Base-by-base conservation (phyloP, 2,113 vertebrate genomes). In the Lanius collurio region DNA sequence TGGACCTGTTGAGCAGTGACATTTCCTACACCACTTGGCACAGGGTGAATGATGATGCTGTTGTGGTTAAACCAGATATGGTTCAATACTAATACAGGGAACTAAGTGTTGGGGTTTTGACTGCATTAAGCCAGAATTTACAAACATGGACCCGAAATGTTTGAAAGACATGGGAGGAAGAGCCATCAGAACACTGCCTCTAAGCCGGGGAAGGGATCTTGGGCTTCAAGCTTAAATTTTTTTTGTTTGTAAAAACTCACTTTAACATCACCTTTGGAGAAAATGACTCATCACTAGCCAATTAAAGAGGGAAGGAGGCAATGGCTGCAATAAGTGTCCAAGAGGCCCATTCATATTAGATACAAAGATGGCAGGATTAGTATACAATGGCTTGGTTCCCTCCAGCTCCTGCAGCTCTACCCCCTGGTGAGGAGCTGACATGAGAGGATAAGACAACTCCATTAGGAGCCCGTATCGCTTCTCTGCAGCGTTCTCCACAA, bases 1-100 rank as follows among this genome's bases (percentile, higher is more conserved):
- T 94, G 95, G 96, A 95, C 95, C 83, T 85, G 90, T 74, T 82
- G 95, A 95, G 93, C 31, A 12, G 75, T 84, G 90, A 94, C 90
- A 77, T 77, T 87, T 95, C 94, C 97, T 83, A 79, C 71, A 84
- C 13, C 92, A 52, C 86, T 78, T 53, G 92, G 94, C 90, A 83
- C 73, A 30, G 2, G 8, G 6, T 94, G 84, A 96, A 59, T 93
- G 82, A 96, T 67, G 69, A 64, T 1, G 11, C 88, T 69, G 86
- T 6, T 70, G 67, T 73, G 78, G 86, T 93, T 81, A 85, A 84
- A 88, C 52, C 63, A 95, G 95, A 96, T 95, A 96, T 97, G 86
- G 81, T 86, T 86, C 83, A 82, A 39, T 35, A 77, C 69, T 78
- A 60, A 86, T 27, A 88, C 24, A 83, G 35, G 49, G 90, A 89